Conservation (phyloP, 2,797 vertebrate genomes). For the Pseudotriccus pelzelni region DNA sequence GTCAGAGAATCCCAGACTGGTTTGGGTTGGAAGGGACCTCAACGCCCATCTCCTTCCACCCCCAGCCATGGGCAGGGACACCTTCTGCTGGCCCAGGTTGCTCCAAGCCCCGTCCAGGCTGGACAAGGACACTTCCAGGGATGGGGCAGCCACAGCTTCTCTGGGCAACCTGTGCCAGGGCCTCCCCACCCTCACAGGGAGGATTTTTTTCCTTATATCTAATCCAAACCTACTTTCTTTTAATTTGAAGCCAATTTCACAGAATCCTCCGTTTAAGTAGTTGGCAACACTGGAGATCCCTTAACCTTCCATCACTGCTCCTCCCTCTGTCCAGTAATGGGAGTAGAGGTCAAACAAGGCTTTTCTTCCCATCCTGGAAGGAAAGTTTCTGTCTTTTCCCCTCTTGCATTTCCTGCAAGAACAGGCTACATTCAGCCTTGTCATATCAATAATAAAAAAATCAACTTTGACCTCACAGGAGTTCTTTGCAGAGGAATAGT, state of each 20-base stretch:
- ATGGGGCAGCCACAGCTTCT: not conserved
- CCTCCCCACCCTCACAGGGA: not conserved
- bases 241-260: not conserved
- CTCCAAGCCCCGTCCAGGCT: rapidly evolving
- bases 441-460: not conserved
- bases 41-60: not conserved
- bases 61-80: not conserved
- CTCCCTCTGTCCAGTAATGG: not conserved
- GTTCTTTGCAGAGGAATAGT: not conserved
- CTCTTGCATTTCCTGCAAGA: not conserved
- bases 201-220: not conserved
- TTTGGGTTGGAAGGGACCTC: not conserved
- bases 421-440: not conserved
- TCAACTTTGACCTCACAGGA: not conserved
- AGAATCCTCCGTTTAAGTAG: not conserved
- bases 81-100: rapidly evolving
- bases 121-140: rapidly evolving
- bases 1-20: not conserved
- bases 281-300: not conserved
- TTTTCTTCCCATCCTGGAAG: not conserved
- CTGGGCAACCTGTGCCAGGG: not conserved
- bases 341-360: not conserved
- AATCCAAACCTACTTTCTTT: not conserved
- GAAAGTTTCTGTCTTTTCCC: not conserved
- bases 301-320: not conserved